A percentile compares a stretch with the other conserved stretches of the same genome.
Conservation (phyloP, 2,797 vertebrate genomes). For the Graptemys geographica region DNA sequence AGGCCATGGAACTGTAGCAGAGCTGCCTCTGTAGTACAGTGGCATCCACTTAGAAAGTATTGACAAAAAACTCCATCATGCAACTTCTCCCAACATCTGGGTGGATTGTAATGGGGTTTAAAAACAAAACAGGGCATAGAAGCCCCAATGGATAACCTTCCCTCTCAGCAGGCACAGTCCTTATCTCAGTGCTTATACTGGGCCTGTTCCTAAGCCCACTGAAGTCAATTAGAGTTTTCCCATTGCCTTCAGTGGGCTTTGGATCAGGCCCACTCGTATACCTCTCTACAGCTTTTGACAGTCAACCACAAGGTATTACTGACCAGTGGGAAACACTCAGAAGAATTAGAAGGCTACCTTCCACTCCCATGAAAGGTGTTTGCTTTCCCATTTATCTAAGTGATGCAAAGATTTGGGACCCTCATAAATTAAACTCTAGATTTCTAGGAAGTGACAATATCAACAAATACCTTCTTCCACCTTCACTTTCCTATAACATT, state of each 20-base stretch:
- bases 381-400: not conserved
- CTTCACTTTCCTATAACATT: not conserved
- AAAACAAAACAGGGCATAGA: not conserved
- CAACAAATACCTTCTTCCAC: not conserved
- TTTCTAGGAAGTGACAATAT: not conserved
- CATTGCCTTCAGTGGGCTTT: not conserved
- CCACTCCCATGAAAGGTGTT: not conserved
- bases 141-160: not conserved
- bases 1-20: conserved; percentile 19
- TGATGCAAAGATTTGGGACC: not conserved
- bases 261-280: not conserved
- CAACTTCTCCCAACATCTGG: not conserved
- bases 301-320: not conserved
- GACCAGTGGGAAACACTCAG: not conserved
- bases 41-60: conserved; percentile 13
- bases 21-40: conserved; percentile 65
- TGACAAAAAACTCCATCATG: not conserved
- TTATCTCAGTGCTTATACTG: not conserved
- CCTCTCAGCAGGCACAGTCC: not conserved
- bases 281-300: not conserved
- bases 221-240: not conserved
- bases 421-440: not conserved
- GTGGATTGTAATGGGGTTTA: not conserved
- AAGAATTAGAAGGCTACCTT: not conserved
- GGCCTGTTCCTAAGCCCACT: not conserved